These are phyloP conservation scores for Hydra vulgaris DNA, from an alignment of 30 jellyfish, hydroid and myxozoan species.

Conservation along the genomic window DNA sequence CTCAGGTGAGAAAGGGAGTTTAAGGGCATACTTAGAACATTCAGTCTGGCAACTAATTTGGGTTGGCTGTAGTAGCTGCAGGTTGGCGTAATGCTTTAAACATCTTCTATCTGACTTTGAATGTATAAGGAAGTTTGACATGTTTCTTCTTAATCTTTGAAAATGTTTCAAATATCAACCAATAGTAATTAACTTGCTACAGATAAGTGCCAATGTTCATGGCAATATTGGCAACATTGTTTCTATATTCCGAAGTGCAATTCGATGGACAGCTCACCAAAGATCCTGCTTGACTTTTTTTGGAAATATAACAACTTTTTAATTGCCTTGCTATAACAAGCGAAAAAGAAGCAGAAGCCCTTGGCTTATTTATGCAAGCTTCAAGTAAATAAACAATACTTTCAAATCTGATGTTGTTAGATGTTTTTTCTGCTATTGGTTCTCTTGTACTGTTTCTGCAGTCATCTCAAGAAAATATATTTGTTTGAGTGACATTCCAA, in stretches of 20 bases:
- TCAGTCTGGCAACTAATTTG: background rate
- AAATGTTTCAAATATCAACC: constrained; percentile 7
- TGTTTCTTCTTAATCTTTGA: background rate
- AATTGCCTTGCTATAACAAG: constrained; percentile 11
- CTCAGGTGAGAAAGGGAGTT: constrained; percentile 6
- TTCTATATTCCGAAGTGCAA: constrained; percentile 4
- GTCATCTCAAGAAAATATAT: too few species aligned
- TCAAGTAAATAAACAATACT: too few species aligned
- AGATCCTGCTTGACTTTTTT: constrained; percentile 5
- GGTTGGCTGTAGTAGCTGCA: constrained; percentile 9
- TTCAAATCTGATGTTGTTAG: too few species aligned
- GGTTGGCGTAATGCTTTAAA: constrained; percentile 6
- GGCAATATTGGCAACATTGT: constrained; percentile 2
- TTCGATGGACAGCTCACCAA: constrained; percentile 13
- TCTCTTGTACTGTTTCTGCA: too few species aligned
- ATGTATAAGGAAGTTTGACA: background rate
- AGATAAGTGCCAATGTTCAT: background rate
- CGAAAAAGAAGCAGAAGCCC: constrained; percentile 10
- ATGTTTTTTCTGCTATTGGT: too few species aligned
- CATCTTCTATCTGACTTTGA: background rate
- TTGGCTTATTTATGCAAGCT: constrained; percentile 6
- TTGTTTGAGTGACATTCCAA: too few species aligned
- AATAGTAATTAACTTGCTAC: background rate
- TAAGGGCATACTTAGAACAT: background rate
- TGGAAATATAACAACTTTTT: too few species aligned